Base-by-base conservation (phyloP, 2,888 invertebrate genomes). In the Craniophora ligustri region DNA sequence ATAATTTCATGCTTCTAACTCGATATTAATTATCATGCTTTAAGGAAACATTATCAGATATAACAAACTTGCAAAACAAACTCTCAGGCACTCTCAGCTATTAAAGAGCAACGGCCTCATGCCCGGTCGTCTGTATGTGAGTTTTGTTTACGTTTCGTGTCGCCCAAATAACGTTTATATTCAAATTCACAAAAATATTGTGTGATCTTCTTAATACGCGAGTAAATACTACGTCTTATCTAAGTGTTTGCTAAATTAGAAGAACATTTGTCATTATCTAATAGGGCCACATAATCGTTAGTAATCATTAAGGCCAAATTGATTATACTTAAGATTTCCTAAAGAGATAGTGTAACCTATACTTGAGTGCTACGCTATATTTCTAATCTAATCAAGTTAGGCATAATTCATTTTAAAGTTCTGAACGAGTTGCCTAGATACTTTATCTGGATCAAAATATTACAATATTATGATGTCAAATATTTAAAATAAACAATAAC, bases 21-120 rank as follows among this genome's bases (percentile, higher is more conserved):
- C 28, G 0, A 18, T 41, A 13, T 21, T 31, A 34, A 56, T n/a
- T n/a, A n/a, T n/a, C 18, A 19, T 63, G 49, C n/a, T 53, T 50
- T 54, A 56, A 54, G 31, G 14, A 41, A 58, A 46, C 30, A 23
- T 36, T 0, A 41, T 40, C 23, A 62, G 60, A 56, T 53, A 65
- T 50, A 34, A 46, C 50, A 65, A 57, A 68, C 54, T 61, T 28
- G 39, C 44, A 47, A 61, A 63, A 64, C 45, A 67, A 63, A 64
- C 45, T 64, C 46, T 39, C 41, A 64, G 67, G 71, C 66, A 73
- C 67, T 80, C 81, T 85, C 81, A 76, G 71, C 63, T 58, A 62
- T 71, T 75, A 73, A 79, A 81, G 91, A 85, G 85, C 88, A 91
- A 87, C 73, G 91, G 72, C 87, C 91, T 83, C 79, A 47, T 80